A percentile compares a stretch with the other conserved stretches of the same genome.
Conservation (phyloP, 1,140 invertebrate species). For the Scaptomyza graminum region DNA sequence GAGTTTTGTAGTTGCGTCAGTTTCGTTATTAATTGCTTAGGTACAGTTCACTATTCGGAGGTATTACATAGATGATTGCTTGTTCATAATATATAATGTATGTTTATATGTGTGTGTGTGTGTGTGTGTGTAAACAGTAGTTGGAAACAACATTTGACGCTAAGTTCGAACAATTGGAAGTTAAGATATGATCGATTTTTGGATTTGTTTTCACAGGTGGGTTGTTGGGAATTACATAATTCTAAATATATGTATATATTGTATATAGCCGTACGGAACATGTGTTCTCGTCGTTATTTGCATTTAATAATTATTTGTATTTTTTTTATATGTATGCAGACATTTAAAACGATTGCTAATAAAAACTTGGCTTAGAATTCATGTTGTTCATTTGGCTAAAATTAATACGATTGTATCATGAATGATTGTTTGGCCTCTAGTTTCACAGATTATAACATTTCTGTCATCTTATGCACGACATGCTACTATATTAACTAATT, state of each 20-base stretch:
- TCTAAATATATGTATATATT: constrained; percentile 45
- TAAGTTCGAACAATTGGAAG: constrained; percentile 49
- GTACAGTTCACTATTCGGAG: constrained; percentile 76
- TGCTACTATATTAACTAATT: constrained; percentile 59
- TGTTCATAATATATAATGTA: constrained; percentile 26
- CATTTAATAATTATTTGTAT: constrained; percentile 18
- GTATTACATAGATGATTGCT: constrained; percentile 76
- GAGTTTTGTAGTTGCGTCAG: constrained; percentile 33
- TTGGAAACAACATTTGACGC: constrained; percentile 36
- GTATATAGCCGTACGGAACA: too few relatives aligned
- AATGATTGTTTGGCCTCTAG: constrained; percentile 60
- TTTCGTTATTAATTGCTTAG: constrained; percentile 56
- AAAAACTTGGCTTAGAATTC: constrained; percentile 55
- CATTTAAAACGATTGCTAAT: constrained; percentile 45
- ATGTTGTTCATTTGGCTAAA: constrained; percentile 43
- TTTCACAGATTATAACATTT: constrained; percentile 36
- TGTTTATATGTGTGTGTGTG: not conserved
- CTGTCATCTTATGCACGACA: constrained; percentile 20
- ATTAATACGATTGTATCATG: constrained; percentile 58
- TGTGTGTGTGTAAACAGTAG: constrained; percentile 1
- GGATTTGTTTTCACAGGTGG: constrained; percentile 58
- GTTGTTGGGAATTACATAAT: constrained; percentile 53
- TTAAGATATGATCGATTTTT: constrained; percentile 62
- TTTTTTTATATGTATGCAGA: constrained; percentile 3
- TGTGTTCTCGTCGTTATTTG: constrained; percentile 9